Conservation (phyloP, 1,140 invertebrate species). For the Ceratoteleas bidentatus region DNA sequence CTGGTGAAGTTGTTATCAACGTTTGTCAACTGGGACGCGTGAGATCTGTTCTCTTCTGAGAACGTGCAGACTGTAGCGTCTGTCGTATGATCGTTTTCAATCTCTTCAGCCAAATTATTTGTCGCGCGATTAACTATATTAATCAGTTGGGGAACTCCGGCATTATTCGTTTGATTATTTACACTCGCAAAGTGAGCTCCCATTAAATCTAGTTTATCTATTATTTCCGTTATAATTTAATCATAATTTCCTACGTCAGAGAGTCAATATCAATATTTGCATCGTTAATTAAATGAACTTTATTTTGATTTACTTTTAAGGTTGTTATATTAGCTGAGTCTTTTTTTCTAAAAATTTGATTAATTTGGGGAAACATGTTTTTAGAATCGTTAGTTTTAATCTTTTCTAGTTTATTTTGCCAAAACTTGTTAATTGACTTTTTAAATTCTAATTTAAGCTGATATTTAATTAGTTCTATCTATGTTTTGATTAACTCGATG, state of each 20-base stretch:
- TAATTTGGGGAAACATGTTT: slow-evolving; percentile 36
- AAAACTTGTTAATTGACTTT: slow-evolving; percentile 24
- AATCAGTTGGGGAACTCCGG: background rate
- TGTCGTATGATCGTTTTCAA: background rate
- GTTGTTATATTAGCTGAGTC: background rate
- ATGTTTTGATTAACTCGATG: slow-evolving; percentile 15
- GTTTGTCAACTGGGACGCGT: background rate
- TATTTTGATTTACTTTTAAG: too few relatives aligned
- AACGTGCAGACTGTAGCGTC: background rate
- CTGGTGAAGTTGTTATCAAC: slow-evolving; percentile 13
- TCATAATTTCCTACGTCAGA: too few relatives aligned
- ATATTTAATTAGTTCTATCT: slow-evolving; percentile 11
- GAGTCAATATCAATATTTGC: too few relatives aligned
- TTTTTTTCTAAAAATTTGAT: slow-evolving; percentile 25
- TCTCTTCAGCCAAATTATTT: slow-evolving; percentile 1
- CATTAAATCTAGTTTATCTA: slow-evolving; percentile 1
- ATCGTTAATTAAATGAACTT: too few relatives aligned
- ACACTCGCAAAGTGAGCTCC: slow-evolving; percentile 24
- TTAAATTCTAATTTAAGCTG: slow-evolving; percentile 31
- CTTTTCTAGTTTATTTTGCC: background rate
- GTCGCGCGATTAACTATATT: slow-evolving; percentile 10
- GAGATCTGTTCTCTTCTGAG: background rate
- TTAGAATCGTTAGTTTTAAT: slow-evolving; percentile 24
- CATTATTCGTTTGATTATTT: slow-evolving; percentile 6
- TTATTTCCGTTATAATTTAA: too few relatives aligned